Percentiles rank a stretch among this genome's conserved stretches.
These are phyloP conservation scores for Oryzias curvinotus DNA, from an alignment of 2,113 vertebrate genomes.

Conservation along the genomic window DNA sequence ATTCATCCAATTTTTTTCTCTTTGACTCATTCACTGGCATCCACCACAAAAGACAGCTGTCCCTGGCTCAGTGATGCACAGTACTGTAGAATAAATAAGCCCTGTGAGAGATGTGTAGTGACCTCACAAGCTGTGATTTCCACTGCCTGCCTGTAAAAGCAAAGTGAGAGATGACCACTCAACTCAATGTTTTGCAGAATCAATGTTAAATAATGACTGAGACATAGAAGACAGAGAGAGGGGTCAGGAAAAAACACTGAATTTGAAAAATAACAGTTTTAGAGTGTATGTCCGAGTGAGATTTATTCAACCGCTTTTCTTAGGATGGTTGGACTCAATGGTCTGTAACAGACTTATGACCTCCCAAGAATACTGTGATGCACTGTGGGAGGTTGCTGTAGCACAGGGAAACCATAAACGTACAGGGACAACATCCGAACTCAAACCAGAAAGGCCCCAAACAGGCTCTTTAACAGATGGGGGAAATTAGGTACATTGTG, in stretches of 20 bases:
- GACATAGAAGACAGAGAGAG: neutral
- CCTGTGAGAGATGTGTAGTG: conserved; percentile 61
- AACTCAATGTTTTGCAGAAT: conserved; percentile 7
- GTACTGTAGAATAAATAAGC: conserved; percentile 62
- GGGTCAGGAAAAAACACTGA: neutral
- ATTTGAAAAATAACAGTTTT: no score
- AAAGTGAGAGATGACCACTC: conserved; percentile 27
- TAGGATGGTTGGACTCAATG: no score
- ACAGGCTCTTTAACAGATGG: no score
- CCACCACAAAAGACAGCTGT: conserved; percentile 46
- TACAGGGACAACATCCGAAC: no score
- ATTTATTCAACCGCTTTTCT: no score
- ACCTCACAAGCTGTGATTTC: conserved; percentile 55
- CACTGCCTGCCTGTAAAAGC: conserved; percentile 4
- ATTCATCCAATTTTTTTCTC: conserved; percentile 34
- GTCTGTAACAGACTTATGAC: no score
- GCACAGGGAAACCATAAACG: no score
- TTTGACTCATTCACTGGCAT: conserved; percentile 27
- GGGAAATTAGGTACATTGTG: no score
- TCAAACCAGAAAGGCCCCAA: no score
- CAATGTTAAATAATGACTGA: conserved; percentile 2
- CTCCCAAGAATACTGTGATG: no score
- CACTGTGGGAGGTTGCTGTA: no score
- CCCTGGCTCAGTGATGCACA: conserved; percentile 29
- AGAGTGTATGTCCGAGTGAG: no score